Evolutionary conservation across 2,888 invertebrate genomes (phyloP), one percentile per base, ranked within the genome.

Genomic region (Drosophila mayaguana): DNA sequence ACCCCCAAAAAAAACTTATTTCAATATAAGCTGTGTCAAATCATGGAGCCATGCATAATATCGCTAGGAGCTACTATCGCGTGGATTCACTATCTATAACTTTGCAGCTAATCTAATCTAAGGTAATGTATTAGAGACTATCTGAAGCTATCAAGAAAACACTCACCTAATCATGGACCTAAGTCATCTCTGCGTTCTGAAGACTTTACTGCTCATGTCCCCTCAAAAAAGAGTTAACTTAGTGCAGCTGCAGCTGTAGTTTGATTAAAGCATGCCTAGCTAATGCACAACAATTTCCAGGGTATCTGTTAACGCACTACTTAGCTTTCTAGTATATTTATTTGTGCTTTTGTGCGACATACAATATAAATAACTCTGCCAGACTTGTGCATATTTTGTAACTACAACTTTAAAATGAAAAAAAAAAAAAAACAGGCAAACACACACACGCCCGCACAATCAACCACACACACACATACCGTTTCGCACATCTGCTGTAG

Each of bases 371-470:
- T 86, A 88, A 83, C 87, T 88, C 80, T 69, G 81, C 50, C 64
- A 63, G 86, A 79, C 73, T 71, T 79, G 85, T 87, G 79, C 85
- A 84, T 85, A 89, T 84, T 84, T 89, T 85, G 88, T 75, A 65
- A 53, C 77, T 80, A 76, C 70, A 71, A 69, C 76, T 71, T 54
- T 54, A 78, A 70, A 67, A 71, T 61, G 48, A 45, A 64, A 72
- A 65, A 70, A 61, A 53, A 42, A 60, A 36, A 62, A 5, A 57
- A 18, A 45, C 25, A 54, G 28, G 53, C 46, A 55, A 14, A 45
- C 34, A 20, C 36, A 28, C 9, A 55, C 18, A 20, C 51, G 55
- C 51, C 42, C 36, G 25, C 42, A 43, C n/a, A 34, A 38, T 38
- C 38, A 38, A 38, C 38, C 14, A 45, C 18, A 20, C 55, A 55